Conservation (phyloP, 2,888 invertebrate genomes). For the Caenorhabditis parvicauda region DNA sequence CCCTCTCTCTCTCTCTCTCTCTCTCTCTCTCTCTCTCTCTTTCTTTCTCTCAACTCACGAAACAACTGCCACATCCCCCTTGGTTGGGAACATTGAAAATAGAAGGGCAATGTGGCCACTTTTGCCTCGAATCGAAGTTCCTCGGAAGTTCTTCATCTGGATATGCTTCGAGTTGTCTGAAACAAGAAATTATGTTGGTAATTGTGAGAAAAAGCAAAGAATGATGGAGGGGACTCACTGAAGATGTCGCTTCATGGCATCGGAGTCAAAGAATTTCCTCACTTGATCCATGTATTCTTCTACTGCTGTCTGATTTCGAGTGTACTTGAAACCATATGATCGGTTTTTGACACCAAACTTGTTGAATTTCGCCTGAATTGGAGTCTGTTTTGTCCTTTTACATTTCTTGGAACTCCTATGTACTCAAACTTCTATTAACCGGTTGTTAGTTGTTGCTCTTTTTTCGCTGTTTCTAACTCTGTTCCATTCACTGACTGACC, state of each 20-base stretch:
- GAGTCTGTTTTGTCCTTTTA: neutral
- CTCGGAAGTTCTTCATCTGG: conserved; percentile 44
- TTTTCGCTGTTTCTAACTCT: neutral
- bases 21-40: neutral
- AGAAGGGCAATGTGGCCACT: conserved; percentile 59
- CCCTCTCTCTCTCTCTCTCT: neutral
- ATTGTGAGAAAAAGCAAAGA: neutral
- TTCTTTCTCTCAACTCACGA: too few species aligned
- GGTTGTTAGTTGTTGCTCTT: neutral
- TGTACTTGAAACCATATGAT: conserved; percentile 45
- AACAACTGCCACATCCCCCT: conserved; percentile 62
- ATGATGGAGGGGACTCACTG: conserved; percentile 22
- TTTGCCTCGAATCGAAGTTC: conserved; percentile 55
- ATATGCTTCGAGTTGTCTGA: conserved; percentile 49
- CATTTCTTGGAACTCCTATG: neutral
- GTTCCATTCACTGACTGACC: neutral
- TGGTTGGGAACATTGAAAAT: conserved; percentile 58
- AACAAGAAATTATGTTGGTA: conserved; percentile 3
- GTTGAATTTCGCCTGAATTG: conserved; percentile 51
- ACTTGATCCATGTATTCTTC: conserved; percentile 55
- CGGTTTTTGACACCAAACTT: conserved; percentile 53
- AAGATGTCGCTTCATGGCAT: conserved; percentile 54
- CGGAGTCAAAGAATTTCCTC: conserved; percentile 52
- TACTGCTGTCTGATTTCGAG: conserved; percentile 57
- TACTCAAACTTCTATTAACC: neutral